A percentile compares a stretch with the other conserved stretches of the same genome.
Evolutionary conservation across 2,797 vertebrate species (phyloP).

Genomic region (Smutsia gigantea): DNA sequence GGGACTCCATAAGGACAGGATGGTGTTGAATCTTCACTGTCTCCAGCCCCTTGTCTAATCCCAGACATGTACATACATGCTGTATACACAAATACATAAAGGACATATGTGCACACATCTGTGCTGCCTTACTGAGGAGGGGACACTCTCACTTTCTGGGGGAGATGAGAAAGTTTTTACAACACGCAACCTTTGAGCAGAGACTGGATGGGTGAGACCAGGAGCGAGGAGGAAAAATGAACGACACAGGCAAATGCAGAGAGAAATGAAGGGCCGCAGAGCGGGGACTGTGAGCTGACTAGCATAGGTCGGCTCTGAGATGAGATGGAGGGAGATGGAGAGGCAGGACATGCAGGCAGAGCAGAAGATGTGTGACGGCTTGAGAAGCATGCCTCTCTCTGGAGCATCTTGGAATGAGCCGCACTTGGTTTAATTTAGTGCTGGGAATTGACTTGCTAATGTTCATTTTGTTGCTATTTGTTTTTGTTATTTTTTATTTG

Average conservation of each 20-base stretch:
- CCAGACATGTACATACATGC: background rate
- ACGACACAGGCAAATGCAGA: background rate
- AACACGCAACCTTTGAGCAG: background rate
- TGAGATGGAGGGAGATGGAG: background rate
- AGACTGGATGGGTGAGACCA: background rate
- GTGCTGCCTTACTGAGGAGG: accelerated
- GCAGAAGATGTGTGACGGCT: background rate
- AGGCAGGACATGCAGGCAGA: background rate
- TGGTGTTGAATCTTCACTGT: background rate
- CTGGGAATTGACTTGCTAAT: background rate
- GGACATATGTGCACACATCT: background rate
- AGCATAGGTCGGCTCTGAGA: background rate
- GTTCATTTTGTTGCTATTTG: background rate
- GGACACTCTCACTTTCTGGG: background rate
- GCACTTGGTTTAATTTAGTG: background rate
- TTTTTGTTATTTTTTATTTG: background rate
- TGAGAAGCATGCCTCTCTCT: background rate
- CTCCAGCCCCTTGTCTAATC: background rate
- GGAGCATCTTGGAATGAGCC: background rate
- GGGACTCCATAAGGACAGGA: background rate
- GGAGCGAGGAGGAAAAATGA: background rate
- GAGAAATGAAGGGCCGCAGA: accelerated
- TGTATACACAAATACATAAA: no score
- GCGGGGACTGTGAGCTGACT: background rate
- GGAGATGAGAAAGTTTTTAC: background rate